Base-by-base conservation (phyloP, 2,888 invertebrate genomes). In the Muschampia plurimacula region DNA sequence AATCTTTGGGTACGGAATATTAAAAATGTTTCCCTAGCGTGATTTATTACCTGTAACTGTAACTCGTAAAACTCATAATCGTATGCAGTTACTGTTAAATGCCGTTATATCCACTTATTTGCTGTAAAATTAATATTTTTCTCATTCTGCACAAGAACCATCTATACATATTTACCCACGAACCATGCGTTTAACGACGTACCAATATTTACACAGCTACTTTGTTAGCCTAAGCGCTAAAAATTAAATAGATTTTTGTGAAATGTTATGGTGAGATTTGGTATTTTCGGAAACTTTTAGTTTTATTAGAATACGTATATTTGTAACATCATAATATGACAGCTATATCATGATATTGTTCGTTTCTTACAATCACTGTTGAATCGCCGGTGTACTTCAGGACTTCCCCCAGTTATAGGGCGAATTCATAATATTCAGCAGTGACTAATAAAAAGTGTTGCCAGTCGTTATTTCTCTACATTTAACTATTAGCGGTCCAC, bases 91-190 rank as follows among this genome's bases (percentile, higher is more conserved):
- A 67, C 66, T 39, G 66, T 67, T 41, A 67, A 32, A 39, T 39
- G 12, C 66, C 66, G 66, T 67, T 67, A 67, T 67, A 32, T 55
- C 55, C 2, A 55, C 39, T 39, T 55, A 62, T 57, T 57, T 67
- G 57, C 22, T 9, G 55, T 67, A 57, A 57, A 39, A 55, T 41
- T 55, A 15, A 52, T 39, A 57, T 57, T 55, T 67, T 55, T 52
- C 57, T 28, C 67, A 57, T 28, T 41, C 28, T 41, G 39, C 39
- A 55, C 8, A 55, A 52, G 57, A 41, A 67, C 44, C 41, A 6
- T 67, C 57, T 57, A 32, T 57, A 67, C 55, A 57, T 67, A 67
- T 67, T 67, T 67, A 57, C 13, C 41, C 57, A 67, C 13, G 41
- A 44, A 39, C 28, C 15, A 22, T 28, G 41, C 55, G 55, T 67